Base-by-base conservation (phyloP, 64 coral and sea anemone species). In the Porites australiensis region DNA sequence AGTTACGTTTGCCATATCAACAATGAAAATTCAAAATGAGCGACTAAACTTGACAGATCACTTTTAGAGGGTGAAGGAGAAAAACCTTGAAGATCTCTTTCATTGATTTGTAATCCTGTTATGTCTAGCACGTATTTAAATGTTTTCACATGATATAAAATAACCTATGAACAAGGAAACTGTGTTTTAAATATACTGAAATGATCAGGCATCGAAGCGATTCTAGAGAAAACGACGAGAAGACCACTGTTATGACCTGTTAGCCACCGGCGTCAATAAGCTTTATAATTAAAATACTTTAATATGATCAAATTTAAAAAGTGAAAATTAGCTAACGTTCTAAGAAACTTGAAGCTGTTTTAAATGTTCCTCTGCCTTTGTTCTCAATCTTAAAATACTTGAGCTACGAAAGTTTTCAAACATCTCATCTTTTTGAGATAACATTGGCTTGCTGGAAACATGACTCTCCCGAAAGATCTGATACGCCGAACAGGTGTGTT, bases 371-470 rank as follows among this genome's bases (percentile, higher is more conserved):
- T 98, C 92, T 3, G 95, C 95, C 71, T 89, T 77, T 22, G 86
- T 91, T 88, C 95, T 91, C 27, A 98, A 70, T 62, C 88, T 87
- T 22, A 88, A 86, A 83, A 98, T 98, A 76, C 95, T 98, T 14
- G 95, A 94, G 18, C 87, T 94, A 13, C 95, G 95, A 91, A 98
- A 98, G 44, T 87, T 98, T 37, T 83, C 88, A 91, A 94, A 98
- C 21, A 76, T 66, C 10, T 94, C 68, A 75, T 48, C 50, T 48
- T 19, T 66, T 44, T 52, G n/a, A 44, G 61, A 49, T 20, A 63
- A 59, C 66, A 84, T 13, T 18, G 11, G 8, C 11, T 84, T 63
- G 6, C 62, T 12, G 81, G 20, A 46, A 2, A 50, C 44, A 43
- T 84, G 69, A 19, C 19, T 50, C 45, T 67, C 81, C 14, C 44